Evolutionary conservation across 2,888 invertebrate genomes (phyloP).

Genomic region (Euspilapteryx auroguttella): DNA sequence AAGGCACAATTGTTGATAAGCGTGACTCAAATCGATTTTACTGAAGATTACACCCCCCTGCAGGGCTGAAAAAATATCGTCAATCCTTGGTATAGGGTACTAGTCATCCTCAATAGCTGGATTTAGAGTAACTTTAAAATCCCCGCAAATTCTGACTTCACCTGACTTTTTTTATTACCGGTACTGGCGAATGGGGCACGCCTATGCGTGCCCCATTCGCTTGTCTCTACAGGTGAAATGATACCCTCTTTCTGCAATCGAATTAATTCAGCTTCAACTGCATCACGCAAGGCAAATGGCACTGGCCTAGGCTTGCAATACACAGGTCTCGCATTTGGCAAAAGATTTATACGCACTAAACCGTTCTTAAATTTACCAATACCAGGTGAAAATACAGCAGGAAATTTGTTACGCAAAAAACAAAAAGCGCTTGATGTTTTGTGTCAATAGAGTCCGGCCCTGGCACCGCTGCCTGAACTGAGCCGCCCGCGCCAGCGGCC

Average conservation of each 20-base stretch:
- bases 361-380: conserved; percentile 5
- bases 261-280: conserved; percentile 5
- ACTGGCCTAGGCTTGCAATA: conserved; percentile 6
- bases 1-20: conserved; percentile 6
- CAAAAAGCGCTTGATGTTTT: too few species aligned
- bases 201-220: conserved; percentile 8
- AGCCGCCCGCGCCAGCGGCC: too few species aligned
- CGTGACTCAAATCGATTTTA: conserved; percentile 7
- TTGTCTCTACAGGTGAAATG: conserved; percentile 6
- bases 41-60: conserved; percentile 6
- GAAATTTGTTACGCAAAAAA: conserved; percentile 4
- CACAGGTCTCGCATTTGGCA: conserved; percentile 4
- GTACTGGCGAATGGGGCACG: too few species aligned
- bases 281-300: conserved; percentile 4
- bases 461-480: not conserved
- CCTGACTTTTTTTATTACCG: too few species aligned
- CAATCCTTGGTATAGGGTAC: conserved; percentile 7
- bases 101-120: conserved; percentile 6
- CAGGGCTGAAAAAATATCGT: conserved; percentile 7
- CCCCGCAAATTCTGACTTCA: conserved; percentile 7
- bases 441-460: not conserved
- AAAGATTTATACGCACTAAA: conserved; percentile 3
- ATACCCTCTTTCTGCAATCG: conserved; percentile 4
- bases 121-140: conserved; percentile 8
- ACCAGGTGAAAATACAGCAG: conserved; percentile 5